Percentiles rank a stretch among this genome's conserved stretches.
phyloP scores from a whole-genome alignment of 2,888 invertebrate genomes.

The Dioctria rufipes region DNA sequence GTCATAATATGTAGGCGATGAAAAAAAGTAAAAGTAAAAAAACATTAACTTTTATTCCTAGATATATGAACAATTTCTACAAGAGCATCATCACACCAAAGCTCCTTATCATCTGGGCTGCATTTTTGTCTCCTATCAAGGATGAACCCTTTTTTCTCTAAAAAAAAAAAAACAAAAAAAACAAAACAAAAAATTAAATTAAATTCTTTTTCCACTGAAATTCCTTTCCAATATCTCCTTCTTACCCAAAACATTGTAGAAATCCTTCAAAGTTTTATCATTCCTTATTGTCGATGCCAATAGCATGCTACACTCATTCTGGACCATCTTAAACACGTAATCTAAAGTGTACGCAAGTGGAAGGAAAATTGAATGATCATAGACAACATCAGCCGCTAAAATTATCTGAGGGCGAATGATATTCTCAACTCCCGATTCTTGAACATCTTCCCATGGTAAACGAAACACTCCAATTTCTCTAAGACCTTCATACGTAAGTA shows the following conservation, averaged over 20 bases:
- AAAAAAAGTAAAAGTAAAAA: too few species aligned
- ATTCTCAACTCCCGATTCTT: conserved; percentile 64
- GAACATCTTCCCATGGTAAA: conserved; percentile 74
- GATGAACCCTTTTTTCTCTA: background rate
- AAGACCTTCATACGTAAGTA: background rate
- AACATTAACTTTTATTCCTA: too few species aligned
- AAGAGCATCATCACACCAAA: background rate
- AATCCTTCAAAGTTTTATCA: conserved; percentile 75
- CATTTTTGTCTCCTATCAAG: background rate
- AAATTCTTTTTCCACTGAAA: background rate
- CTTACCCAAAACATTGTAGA: conserved; percentile 75
- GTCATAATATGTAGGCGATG: too few species aligned
- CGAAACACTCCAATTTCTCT: conserved; percentile 44
- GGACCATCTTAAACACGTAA: conserved; percentile 66
- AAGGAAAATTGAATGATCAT: conserved; percentile 74
- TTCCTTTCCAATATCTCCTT: background rate
- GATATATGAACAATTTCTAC: conserved; percentile 6
- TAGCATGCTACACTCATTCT: conserved; percentile 69
- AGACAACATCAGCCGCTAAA: conserved; percentile 77
- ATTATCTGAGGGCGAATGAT: conserved; percentile 71
- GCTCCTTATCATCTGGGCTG: background rate
- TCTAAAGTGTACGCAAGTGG: conserved; percentile 72
- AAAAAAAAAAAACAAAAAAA: background rate
- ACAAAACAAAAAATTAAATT: background rate
- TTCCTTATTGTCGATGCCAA: conserved; percentile 79